Evolutionary conservation across 2,888 invertebrate species (phyloP).

Genomic region (Eucera pruinosa): DNA sequence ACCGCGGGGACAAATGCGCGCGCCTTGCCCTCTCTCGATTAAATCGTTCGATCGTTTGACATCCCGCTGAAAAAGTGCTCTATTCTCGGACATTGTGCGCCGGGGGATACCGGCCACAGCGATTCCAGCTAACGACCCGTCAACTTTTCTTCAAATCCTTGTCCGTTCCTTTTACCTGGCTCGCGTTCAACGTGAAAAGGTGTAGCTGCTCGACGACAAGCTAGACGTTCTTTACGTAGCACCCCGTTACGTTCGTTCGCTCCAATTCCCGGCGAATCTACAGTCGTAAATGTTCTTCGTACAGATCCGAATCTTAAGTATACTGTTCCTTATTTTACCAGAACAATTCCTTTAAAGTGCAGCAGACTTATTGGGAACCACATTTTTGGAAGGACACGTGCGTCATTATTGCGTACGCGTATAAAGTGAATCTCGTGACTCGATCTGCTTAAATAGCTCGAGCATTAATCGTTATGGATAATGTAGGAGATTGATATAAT

Average conservation of each 20-base stretch:
- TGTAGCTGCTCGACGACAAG: constrained; percentile 4
- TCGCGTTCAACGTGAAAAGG: no score
- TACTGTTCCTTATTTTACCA: no score
- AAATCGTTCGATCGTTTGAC: constrained; percentile 47
- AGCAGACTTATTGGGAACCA: no score
- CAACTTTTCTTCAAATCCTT: constrained; percentile 9
- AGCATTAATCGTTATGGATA: no score
- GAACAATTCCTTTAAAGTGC: no score
- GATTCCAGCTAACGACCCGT: constrained; percentile 9
- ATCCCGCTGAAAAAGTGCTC: constrained; percentile 33
- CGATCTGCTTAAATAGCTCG: no score
- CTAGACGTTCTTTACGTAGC: constrained; percentile 9
- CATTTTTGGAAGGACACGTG: no score
- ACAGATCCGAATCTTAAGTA: no score
- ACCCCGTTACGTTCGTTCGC: constrained; percentile 1
- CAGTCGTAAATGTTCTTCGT: no score
- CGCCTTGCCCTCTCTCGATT: constrained; percentile 30
- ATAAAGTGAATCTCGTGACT: no score
- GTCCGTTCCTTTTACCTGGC: background rate
- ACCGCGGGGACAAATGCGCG: constrained; percentile 35
- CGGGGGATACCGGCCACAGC: background rate
- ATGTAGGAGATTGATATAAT: no score
- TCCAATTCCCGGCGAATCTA: constrained; percentile 21
- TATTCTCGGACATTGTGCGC: constrained; percentile 23
- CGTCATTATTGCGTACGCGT: no score